Evolutionary conservation across 1,140 invertebrate genomes (phyloP).

Genomic region (Drosophila chauvacae): DNA sequence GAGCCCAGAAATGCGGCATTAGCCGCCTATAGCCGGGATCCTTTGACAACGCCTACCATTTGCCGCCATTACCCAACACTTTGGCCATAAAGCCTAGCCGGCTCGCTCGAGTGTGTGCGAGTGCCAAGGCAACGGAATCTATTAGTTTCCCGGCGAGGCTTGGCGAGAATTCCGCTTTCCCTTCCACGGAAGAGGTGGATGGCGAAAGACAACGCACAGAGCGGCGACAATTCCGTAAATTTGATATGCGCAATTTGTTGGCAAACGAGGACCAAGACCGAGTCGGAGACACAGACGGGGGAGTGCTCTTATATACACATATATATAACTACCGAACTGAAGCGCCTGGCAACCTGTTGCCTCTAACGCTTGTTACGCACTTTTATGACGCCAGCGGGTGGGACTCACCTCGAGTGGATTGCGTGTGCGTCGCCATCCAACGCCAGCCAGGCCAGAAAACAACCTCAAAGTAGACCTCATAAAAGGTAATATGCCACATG

Average conservation of each 20-base stretch:
- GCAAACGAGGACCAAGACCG: conserved; percentile 53
- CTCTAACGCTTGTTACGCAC: conserved; percentile 57
- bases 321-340: conserved; percentile 32
- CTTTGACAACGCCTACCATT: conserved; percentile 74
- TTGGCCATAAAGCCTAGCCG: conserved; percentile 41
- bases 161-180: conserved; percentile 39
- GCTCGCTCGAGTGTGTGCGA: conserved; percentile 17
- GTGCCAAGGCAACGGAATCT: conserved; percentile 69
- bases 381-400: conserved; percentile 59
- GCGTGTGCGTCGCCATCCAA: conserved; percentile 33
- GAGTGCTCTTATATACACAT: not conserved
- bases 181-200: conserved; percentile 20
- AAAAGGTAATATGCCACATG: conserved; percentile 67
- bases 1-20: conserved; percentile 65
- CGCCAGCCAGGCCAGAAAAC: conserved; percentile 9
- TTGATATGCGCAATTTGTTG: conserved; percentile 83
- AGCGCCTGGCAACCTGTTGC: conserved; percentile 70
- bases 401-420: conserved; percentile 30
- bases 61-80: conserved; percentile 72
- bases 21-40: conserved; percentile 58
- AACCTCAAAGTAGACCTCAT: conserved; percentile 52
- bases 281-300: conserved; percentile 5
- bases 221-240: conserved; percentile 76
- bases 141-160: conserved; percentile 73
- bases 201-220: conserved; percentile 13